phyloP scores from a whole-genome alignment of 2,888 invertebrate genomes.

The Ectropis crepuscularia region DNA sequence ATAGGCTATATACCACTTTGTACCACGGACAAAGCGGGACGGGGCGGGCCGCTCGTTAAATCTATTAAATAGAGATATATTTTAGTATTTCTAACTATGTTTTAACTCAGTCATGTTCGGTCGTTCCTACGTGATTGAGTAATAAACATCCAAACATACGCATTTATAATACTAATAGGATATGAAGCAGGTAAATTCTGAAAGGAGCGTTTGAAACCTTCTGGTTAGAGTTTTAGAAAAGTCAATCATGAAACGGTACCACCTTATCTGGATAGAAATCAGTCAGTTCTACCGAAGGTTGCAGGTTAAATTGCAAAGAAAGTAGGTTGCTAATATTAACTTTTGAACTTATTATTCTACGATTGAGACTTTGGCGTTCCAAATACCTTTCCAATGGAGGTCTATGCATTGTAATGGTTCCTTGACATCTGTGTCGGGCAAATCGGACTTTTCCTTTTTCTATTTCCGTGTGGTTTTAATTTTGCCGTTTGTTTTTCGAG shows the following conservation, averaged over 20 bases:
- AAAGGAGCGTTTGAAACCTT: too few relatives aligned
- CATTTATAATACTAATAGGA: too few relatives aligned
- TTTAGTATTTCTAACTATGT: too few relatives aligned
- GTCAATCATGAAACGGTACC: neutral
- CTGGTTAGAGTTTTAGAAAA: neutral
- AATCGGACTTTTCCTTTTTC: conserved; percentile 13
- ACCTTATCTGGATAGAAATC: neutral
- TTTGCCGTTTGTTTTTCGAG: conserved; percentile 44
- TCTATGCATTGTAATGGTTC: conserved; percentile 28
- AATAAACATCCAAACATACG: too few relatives aligned
- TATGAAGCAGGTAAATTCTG: too few relatives aligned
- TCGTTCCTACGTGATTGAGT: too few relatives aligned
- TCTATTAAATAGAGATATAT: too few relatives aligned
- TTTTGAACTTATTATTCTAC: conserved; percentile 26
- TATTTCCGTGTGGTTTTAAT: conserved; percentile 26
- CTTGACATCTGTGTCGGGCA: conserved; percentile 21
- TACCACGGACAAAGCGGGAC: too few relatives aligned
- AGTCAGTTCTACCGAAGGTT: neutral
- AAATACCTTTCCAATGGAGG: conserved; percentile 27
- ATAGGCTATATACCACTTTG: too few relatives aligned
- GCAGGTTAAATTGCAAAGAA: neutral
- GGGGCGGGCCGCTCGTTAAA: too few relatives aligned
- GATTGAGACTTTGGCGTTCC: conserved; percentile 13
- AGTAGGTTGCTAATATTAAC: conserved; percentile 10
- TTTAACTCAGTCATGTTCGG: too few relatives aligned